A percentile compares a stretch with the other conserved stretches of the same genome.
Conservation (phyloP, 1,140 invertebrate genomes). For the Drosophila parabipectinata region DNA sequence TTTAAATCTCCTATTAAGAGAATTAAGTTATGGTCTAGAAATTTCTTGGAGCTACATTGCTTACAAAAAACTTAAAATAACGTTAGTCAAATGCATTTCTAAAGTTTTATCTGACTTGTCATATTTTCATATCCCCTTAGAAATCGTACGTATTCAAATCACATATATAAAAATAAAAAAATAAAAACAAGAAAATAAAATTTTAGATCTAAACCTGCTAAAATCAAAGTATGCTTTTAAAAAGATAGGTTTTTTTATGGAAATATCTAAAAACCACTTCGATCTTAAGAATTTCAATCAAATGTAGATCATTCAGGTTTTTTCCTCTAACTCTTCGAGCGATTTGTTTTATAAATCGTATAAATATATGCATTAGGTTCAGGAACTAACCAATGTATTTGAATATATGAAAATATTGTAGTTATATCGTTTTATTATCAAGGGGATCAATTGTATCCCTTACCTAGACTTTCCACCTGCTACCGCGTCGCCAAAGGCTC, state of each 20-base stretch:
- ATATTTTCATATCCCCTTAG: no score
- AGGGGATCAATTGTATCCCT: not conserved
- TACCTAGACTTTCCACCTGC: conserved; percentile 59
- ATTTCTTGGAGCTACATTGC: not conserved
- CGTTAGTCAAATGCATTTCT: no score
- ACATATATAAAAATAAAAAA: no score
- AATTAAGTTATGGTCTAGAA: not conserved
- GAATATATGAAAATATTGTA: not conserved
- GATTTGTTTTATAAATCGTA: not conserved
- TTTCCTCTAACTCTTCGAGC: not conserved
- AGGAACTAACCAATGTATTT: not conserved
- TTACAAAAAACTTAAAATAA: no score
- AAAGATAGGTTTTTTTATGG: not conserved
- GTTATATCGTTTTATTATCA: not conserved
- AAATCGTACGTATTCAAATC: no score
- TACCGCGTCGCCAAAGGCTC: conserved; percentile 18
- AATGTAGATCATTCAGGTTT: conserved; percentile 6
- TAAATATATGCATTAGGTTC: not conserved
- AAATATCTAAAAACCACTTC: not conserved
- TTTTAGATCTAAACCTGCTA: not conserved
- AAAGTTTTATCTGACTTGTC: no score
- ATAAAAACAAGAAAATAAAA: no score
- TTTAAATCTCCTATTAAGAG: no score
- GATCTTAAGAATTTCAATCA: not conserved
- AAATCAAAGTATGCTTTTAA: not conserved